These are phyloP conservation scores for Lepisosteus osseus DNA, from an alignment of 2,113 vertebrate species.

Conservation along the genomic window DNA sequence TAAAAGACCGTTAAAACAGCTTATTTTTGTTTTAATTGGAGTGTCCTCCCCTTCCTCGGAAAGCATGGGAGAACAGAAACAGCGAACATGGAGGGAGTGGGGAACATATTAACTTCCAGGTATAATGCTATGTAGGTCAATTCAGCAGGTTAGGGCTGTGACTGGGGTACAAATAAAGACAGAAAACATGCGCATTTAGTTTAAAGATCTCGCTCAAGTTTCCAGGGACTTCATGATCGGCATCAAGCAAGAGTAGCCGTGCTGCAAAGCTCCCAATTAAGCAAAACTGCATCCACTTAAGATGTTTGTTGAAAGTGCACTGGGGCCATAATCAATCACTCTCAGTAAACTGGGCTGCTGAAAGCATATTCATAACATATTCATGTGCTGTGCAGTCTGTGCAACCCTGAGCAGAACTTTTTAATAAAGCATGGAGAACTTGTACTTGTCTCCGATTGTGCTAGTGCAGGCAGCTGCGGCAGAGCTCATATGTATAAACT, in stretches of 20 bases:
- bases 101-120: constrained; percentile 37
- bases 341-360: constrained; percentile 60
- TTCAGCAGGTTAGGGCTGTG: constrained; percentile 50
- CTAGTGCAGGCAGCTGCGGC: constrained; percentile 62
- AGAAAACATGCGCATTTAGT: constrained; percentile 47
- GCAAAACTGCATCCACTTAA: constrained; percentile 67
- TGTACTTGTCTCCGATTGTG: constrained; percentile 35
- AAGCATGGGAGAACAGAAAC: constrained; percentile 50
- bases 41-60: constrained; percentile 70
- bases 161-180: constrained; percentile 58
- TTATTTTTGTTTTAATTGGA: constrained; percentile 97
- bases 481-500: constrained; percentile 69
- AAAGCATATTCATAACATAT: constrained; percentile 65
- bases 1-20: constrained; percentile 97
- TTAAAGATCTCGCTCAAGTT: constrained; percentile 53
- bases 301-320: constrained; percentile 66
- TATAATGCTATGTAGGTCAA: constrained; percentile 65
- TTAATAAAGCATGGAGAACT: constrained; percentile 54
- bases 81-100: constrained; percentile 34
- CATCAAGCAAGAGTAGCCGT: constrained; percentile 52
- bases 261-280: constrained; percentile 78
- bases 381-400: constrained; percentile 56
- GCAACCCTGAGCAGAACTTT: constrained; percentile 62
- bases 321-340: constrained; percentile 66
- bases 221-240: constrained; percentile 61